Evolutionary conservation across 2,797 vertebrate genomes (phyloP).

Genomic region (Masticophis lateralis): DNA sequence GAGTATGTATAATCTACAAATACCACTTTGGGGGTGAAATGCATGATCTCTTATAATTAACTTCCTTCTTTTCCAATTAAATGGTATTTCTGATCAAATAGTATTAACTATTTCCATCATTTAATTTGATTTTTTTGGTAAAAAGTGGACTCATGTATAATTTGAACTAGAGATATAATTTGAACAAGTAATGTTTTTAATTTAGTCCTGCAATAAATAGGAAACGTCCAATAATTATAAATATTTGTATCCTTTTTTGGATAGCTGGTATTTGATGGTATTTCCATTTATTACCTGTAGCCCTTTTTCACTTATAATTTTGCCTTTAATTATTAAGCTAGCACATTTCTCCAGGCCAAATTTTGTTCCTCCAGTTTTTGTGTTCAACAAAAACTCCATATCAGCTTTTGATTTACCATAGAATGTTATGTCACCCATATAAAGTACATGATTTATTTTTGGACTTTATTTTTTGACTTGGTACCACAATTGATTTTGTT

Average conservation of each 20-base stretch:
- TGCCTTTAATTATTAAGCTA: not conserved
- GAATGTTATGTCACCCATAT: not conserved
- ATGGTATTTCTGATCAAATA: not conserved
- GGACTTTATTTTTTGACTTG: not conserved
- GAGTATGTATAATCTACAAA: not conserved
- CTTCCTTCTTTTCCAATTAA: not conserved
- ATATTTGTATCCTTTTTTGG: not conserved
- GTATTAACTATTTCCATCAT: not conserved
- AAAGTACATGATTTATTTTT: not conserved
- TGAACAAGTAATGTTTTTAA: not conserved
- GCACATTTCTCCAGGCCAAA: not conserved
- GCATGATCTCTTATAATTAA: not conserved
- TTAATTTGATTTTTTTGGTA: not conserved
- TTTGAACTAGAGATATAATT: not conserved
- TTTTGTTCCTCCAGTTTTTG: not conserved
- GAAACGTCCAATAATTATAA: not conserved
- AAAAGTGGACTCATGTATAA: not conserved
- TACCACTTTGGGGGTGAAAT: not conserved
- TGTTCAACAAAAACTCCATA: not conserved
- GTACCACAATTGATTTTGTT: not conserved
- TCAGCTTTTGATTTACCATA: not conserved
- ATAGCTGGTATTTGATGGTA: not conserved
- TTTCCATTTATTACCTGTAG: not conserved
- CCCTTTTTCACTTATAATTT: not conserved
- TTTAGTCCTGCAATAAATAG: not conserved